Conservation (phyloP, 2,113 vertebrate species). For the Saccopteryx bilineata region DNA sequence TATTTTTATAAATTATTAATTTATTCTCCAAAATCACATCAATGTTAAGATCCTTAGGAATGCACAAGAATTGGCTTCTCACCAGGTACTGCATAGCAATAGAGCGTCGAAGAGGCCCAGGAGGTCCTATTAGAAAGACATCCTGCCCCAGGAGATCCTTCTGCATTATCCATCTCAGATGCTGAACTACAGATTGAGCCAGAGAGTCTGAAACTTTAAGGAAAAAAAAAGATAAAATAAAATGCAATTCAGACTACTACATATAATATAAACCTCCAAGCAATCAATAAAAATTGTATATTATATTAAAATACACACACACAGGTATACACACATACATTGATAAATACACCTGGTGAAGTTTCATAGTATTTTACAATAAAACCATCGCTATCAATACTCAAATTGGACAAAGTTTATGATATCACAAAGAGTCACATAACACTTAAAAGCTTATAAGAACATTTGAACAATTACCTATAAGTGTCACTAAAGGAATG, state of each 20-base stretch:
- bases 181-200: constrained; percentile 92
- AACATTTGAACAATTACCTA: constrained; percentile 17
- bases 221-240: constrained; percentile 62
- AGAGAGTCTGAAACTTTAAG: constrained; percentile 92
- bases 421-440: constrained; percentile 6
- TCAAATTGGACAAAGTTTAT: constrained; percentile 40
- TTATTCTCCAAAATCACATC: constrained; percentile 32
- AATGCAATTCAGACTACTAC: constrained; percentile 36
- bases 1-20: constrained; percentile 38
- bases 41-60: constrained; percentile 46
- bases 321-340: background rate
- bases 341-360: background rate
- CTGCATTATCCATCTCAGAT: constrained; percentile 99
- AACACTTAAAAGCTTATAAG: constrained; percentile 20
- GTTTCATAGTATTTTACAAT: constrained; percentile 20
- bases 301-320: constrained; percentile 36
- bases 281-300: background rate
- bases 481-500: constrained; percentile 8
- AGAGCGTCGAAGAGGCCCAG: constrained; percentile 95
- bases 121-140: constrained; percentile 97
- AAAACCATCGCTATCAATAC: constrained; percentile 48
- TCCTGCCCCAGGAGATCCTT: constrained; percentile 98
- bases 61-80: constrained; percentile 69
- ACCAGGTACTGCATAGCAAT: constrained; percentile 99
- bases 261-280: constrained; percentile 54